phyloP scores from a whole-genome alignment of 2,113 vertebrate species.

The Maccullochella peelii region DNA sequence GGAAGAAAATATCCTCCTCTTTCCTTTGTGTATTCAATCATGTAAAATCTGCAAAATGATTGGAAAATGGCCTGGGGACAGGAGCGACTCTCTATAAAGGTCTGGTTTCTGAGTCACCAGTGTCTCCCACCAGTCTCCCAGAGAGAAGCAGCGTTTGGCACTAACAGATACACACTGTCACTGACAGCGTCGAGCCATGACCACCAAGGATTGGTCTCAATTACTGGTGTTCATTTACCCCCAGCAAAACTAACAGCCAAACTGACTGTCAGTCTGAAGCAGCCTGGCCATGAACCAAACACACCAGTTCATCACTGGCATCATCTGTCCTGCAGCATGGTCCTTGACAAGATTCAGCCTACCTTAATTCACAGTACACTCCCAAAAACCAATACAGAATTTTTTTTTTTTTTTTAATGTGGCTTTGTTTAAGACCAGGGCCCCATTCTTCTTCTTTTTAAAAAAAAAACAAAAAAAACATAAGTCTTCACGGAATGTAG shows the following conservation, averaged over 20 bases:
- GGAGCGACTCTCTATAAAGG: conserved; percentile 6
- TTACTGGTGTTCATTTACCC: conserved; percentile 77
- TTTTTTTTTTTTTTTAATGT: too few species aligned
- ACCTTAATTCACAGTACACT: conserved; percentile 28
- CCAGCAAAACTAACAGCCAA: conserved; percentile 55
- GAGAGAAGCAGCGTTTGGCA: conserved; percentile 55
- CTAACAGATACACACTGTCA: conserved; percentile 56
- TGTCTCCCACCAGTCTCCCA: conserved; percentile 50
- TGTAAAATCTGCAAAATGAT: conserved; percentile 42
- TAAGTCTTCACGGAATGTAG: too few species aligned
- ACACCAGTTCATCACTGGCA: conserved; percentile 61
- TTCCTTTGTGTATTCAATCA: conserved; percentile 28
- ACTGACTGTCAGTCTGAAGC: conserved; percentile 47
- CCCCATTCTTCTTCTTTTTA: too few species aligned
- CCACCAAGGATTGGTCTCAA: conserved; percentile 71
- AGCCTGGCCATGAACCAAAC: conserved; percentile 64
- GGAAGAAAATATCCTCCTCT: conserved; percentile 26
- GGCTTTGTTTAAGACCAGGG: not conserved
- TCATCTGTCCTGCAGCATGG: conserved; percentile 59
- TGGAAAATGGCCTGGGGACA: not conserved
- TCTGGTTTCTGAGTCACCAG: conserved; percentile 46
- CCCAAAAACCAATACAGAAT: conserved; percentile 15
- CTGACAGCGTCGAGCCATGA: conserved; percentile 72
- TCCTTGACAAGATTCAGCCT: not conserved
- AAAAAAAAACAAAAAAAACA: too few species aligned